phyloP scores from a whole-genome alignment of 2,113 vertebrate genomes.

The Cyprinodon variegatus region DNA sequence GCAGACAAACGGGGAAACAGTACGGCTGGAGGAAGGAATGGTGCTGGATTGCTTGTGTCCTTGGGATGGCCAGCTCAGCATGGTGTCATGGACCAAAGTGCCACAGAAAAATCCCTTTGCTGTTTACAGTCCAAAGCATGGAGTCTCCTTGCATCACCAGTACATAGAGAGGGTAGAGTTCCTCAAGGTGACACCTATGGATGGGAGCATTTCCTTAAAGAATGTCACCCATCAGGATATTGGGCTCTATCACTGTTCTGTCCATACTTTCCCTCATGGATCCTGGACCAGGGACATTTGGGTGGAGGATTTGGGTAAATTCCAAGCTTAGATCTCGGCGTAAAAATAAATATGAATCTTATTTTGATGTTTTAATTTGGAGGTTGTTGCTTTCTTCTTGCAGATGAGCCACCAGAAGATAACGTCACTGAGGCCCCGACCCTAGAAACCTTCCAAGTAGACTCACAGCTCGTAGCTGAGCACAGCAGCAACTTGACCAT shows the following conservation, averaged over 20 bases:
- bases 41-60: conserved; percentile 82
- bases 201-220: conserved; percentile 78
- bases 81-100: conserved; percentile 83
- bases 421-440: conserved; percentile 15
- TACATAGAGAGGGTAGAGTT: conserved; percentile 79
- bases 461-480: conserved; percentile 38
- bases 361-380: conserved; percentile 1
- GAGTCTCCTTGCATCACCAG: conserved; percentile 31
- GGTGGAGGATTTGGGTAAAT: conserved; percentile 79
- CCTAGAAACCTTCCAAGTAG: conserved; percentile 13
- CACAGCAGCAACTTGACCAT: conserved; percentile 74
- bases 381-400: background rate
- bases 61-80: conserved; percentile 68
- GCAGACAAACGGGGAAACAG: conserved; percentile 60
- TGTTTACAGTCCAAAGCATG: conserved; percentile 72
- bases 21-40: conserved; percentile 81
- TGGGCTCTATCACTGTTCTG: conserved; percentile 79
- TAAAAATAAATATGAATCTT: background rate
- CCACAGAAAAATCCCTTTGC: conserved; percentile 64
- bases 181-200: conserved; percentile 58
- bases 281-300: conserved; percentile 76
- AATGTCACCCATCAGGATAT: conserved; percentile 79
- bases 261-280: conserved; percentile 80
- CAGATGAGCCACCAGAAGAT: conserved; percentile 66
- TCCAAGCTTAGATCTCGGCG: background rate